Percentiles rank a stretch among this genome's conserved stretches.
phyloP scores from a whole-genome alignment of 2,113 vertebrate species.

The Felis catus region DNA sequence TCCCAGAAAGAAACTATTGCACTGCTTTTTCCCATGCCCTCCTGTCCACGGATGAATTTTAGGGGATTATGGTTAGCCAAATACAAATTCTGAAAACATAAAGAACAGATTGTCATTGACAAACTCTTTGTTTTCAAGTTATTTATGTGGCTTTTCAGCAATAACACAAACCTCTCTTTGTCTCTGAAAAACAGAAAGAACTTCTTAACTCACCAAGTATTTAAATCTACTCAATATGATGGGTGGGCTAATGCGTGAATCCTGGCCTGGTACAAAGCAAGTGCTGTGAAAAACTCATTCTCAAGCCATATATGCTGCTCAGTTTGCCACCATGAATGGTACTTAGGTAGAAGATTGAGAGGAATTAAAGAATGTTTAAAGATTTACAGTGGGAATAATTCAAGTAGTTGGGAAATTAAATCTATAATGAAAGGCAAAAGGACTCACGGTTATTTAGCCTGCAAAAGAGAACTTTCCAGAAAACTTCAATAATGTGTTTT shows the following conservation, averaged over 20 bases:
- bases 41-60: conserved; percentile 35
- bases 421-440: not conserved
- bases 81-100: conserved; percentile 69
- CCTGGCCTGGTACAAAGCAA: conserved; percentile 19
- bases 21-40: conserved; percentile 36
- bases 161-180: conserved; percentile 68
- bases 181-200: conserved; percentile 60
- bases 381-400: conserved; percentile 32
- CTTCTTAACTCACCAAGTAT: conserved; percentile 65
- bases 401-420: not conserved
- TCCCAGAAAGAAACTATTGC: not conserved
- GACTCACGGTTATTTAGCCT: not conserved
- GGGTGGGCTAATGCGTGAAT: not conserved
- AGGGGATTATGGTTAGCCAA: conserved; percentile 26
- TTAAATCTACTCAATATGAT: conserved; percentile 58
- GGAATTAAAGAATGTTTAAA: not conserved
- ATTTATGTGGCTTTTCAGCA: conserved; percentile 63
- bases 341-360: not conserved
- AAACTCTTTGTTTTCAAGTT: conserved; percentile 70
- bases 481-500: conserved; percentile 8
- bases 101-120: conserved; percentile 65
- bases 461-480: not conserved
- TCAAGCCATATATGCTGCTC: not conserved
- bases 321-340: not conserved
- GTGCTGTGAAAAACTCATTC: conserved; percentile 22